Evolutionary conservation across 1,140 invertebrate species (phyloP).

Genomic region (Pectinophora gossypiella): DNA sequence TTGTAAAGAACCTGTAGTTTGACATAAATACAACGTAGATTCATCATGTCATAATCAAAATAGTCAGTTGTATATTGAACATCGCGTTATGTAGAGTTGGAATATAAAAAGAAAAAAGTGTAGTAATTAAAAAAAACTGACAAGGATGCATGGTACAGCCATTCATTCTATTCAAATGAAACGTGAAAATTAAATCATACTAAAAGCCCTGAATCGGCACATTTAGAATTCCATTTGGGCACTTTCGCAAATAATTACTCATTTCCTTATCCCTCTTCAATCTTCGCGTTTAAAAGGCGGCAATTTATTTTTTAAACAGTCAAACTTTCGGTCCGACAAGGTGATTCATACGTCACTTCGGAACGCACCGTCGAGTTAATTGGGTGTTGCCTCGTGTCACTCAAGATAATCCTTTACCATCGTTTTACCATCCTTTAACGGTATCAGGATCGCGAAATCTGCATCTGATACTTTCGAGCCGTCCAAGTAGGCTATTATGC

Average conservation of each 20-base stretch:
- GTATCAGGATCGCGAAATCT: constrained; percentile 38
- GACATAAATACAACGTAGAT: too few species aligned
- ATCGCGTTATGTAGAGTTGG: too few species aligned
- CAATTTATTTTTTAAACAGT: constrained; percentile 1
- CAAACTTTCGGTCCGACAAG: background rate
- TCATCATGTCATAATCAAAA: too few species aligned
- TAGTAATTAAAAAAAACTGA: too few species aligned
- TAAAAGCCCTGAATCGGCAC: too few species aligned
- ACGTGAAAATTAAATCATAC: too few species aligned
- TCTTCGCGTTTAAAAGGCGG: constrained; percentile 1
- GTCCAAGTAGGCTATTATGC: constrained; percentile 28
- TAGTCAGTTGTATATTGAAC: too few species aligned
- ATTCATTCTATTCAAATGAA: too few species aligned
- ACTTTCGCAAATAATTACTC: background rate
- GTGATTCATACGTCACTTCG: constrained; percentile 16
- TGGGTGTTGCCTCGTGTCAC: constrained; percentile 44
- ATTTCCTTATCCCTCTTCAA: background rate
- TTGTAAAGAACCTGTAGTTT: too few species aligned
- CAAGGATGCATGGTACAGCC: too few species aligned
- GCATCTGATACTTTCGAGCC: constrained; percentile 24
- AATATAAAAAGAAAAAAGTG: too few species aligned
- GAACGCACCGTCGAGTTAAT: constrained; percentile 41
- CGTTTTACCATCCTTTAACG: constrained; percentile 35
- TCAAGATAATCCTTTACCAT: constrained; percentile 46
- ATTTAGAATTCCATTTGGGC: too few species aligned